These are phyloP conservation scores for Peromyscus attwateri DNA, from an alignment of 2,797 vertebrate genomes.

Conservation along the genomic window DNA sequence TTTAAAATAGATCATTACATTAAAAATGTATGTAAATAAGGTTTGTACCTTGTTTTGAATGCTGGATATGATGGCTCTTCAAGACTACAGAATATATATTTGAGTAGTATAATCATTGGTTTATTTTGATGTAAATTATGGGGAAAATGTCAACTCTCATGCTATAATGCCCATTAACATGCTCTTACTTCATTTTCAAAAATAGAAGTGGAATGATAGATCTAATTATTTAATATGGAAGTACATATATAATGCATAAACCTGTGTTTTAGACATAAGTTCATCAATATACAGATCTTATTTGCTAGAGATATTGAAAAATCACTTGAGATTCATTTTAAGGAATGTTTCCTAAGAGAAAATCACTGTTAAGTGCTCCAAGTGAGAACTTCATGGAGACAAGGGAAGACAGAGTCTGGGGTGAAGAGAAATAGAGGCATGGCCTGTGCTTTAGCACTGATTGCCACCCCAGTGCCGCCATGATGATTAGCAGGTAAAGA, in stretches of 20 bases:
- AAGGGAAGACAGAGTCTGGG: neutral
- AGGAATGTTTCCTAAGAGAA: neutral
- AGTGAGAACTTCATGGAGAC: neutral
- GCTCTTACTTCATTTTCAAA: neutral
- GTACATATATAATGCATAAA: neutral
- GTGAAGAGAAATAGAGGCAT: neutral
- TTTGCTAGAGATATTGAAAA: neutral
- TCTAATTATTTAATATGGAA: constrained; percentile 14
- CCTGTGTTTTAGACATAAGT: neutral
- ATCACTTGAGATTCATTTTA: neutral
- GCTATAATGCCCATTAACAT: neutral
- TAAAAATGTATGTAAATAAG: constrained; percentile 80
- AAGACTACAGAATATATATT: neutral
- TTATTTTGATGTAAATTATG: neutral
- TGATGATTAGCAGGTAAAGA: neutral
- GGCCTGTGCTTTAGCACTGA: neutral
- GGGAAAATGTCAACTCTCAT: neutral
- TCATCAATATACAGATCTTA: neutral
- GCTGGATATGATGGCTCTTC: constrained; percentile 43
- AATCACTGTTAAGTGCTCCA: neutral
- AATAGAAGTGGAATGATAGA: neutral
- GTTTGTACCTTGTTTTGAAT: constrained; percentile 29
- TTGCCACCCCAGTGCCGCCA: neutral
- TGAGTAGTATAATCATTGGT: neutral
- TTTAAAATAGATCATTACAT: constrained; percentile 76